Base-by-base conservation (phyloP, 2,113 vertebrate species). In the Ovis aries region DNA sequence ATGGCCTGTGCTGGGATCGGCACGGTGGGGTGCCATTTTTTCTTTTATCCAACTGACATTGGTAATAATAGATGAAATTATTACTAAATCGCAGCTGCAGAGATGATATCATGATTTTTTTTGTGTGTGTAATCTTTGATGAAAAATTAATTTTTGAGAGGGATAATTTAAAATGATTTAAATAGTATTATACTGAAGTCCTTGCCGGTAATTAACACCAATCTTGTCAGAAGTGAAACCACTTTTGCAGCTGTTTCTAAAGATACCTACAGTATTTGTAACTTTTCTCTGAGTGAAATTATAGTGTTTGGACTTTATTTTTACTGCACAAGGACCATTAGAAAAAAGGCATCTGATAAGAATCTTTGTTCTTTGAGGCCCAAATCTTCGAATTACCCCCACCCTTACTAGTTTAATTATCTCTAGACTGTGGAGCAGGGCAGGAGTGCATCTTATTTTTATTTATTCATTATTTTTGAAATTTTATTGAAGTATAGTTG, bases 21-120 rank as follows among this genome's bases (percentile, higher is more conserved):
- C 99, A 99, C 99, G 99, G 99, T 99, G 98, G 99, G 99, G 99
- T 99, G 99, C 98, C 99, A 99, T 99, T 99, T 99, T 97, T 99
- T 99, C 99, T 99, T 99, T 99, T 99, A 99, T 99, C 99, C 99
- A 99, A 99, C 98, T 98, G 98, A 99, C 99, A 99, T 99, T 98
- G 99, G 99, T 99, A 99, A 99, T 99, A 99, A 99, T 99, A 99
- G 99, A 99, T 99, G 98, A 99, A 99, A 99, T 99, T 98, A 99
- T 99, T 99, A 99, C 99, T 99, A 99, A 99, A 99, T 99, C 99
- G 99, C 99, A 99, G 99, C 99, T 99, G 98, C 98, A 99, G 98
- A 99, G 99, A 99, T 99, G 99, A 99, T 99, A 99, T 99, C 99
- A 99, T 99, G 99, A 99, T 99, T 98, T 98, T 99, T 99, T 99